Evolutionary conservation across 64 coral and sea anemone species (phyloP), one percentile per base, ranked within the genome.

Genomic region (Porites australiensis): DNA sequence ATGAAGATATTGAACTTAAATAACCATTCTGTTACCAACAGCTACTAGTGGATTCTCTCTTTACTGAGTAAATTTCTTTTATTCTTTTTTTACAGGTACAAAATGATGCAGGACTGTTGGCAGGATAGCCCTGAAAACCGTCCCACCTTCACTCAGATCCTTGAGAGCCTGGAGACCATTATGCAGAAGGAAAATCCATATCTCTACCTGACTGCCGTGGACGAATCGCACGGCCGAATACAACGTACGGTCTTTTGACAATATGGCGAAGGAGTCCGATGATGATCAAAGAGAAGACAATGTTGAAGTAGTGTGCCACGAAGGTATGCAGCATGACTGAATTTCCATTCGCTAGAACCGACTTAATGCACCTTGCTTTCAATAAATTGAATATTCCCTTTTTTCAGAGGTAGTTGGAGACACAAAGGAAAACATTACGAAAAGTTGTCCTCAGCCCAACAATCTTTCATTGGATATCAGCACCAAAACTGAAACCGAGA

Each of bases 101-200:
- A 71, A 18, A 88, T 95, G 68, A 95, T 95, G 94, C 86, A 13
- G 12, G 61, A 77, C 3, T 95, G 94, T 23, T 95, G 94, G 94
- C 84, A 62, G 60, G 83, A 93, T n/a, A 58, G 11, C 61, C 89
- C 82, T 37, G 82, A 87, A 51, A 22, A 53, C 8, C 94, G 94
- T 43, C 94, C 89, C 8, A 73, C 74, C 15, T 95, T 95, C 54
- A 82, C 19, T 21, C 54, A 88, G 65, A 20, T 95, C 12, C 64
- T 88, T 20, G 53, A 87, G 9, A 47, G 45, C 22, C 82, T 95
- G 1, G 94, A 95, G 75, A 47, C n/a, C 3, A 95, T 95, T 76
- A 95, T 95, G 94, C 76, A 86, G 59, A 57, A 80, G 47, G 74
- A 95, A n/a, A 88, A 86, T 58, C 88, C 94, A 2, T 95, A 95